Evolutionary conservation across 1,140 invertebrate genomes (phyloP).

Genomic region (Tetramorium simillimum): DNA sequence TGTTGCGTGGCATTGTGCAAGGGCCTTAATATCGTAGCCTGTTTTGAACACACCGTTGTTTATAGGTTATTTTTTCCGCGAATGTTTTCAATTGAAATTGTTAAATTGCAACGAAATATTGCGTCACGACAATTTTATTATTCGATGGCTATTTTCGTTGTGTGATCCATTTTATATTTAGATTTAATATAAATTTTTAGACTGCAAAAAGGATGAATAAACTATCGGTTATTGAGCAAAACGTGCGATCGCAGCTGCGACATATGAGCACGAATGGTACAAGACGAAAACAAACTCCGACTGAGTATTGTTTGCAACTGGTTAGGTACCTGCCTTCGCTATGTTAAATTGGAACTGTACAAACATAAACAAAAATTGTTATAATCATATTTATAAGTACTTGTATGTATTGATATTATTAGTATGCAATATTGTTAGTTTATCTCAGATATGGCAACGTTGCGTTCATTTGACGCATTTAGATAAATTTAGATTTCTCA

Average conservation of each 20-base stretch:
- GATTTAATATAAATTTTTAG: background rate
- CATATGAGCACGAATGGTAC: slow-evolving; percentile 59
- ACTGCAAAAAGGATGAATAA: slow-evolving; percentile 37
- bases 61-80: background rate
- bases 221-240: slow-evolving; percentile 37
- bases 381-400: background rate
- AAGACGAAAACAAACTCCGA: slow-evolving; percentile 75
- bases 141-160: background rate
- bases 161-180: background rate
- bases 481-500: background rate
- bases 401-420: background rate
- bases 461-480: background rate
- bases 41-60: background rate
- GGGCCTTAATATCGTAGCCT: no score
- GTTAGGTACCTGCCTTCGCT: slow-evolving; percentile 83
- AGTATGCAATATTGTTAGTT: background rate
- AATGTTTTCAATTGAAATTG: background rate
- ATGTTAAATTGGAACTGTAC: background rate
- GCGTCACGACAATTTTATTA: background rate
- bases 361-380: background rate
- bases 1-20: no score
- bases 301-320: slow-evolving; percentile 87
- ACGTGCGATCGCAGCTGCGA: background rate
- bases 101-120: background rate
- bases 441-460: background rate